Conservation (phyloP, 2,797 vertebrate species). For the Heterohyrax brucei region DNA sequence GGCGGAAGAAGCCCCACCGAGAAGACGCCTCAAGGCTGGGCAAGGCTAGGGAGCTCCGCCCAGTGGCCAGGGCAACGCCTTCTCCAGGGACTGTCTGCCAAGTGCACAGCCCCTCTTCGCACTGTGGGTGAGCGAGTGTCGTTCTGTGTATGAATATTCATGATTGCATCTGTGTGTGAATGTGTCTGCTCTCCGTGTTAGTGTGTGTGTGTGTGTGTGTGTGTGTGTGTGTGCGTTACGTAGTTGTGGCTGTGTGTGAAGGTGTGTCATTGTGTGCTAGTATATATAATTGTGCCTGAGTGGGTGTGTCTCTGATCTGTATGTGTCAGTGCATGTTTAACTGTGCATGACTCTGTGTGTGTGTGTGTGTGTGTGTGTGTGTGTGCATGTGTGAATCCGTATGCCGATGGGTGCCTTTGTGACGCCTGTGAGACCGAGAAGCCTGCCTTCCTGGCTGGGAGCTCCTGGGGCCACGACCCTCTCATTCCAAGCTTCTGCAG, state of each 20-base stretch:
- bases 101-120: neutral
- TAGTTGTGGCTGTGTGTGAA: neutral
- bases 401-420: neutral
- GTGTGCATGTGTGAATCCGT: neutral
- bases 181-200: neutral
- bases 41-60: neutral
- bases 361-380: neutral
- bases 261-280: neutral
- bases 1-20: neutral
- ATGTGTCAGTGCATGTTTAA: too few species aligned
- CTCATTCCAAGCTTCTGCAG: neutral
- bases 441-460: neutral
- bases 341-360: too few species aligned
- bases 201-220: neutral
- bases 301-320: neutral
- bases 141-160: neutral
- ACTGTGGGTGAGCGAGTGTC: neutral
- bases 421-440: neutral
- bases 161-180: neutral
- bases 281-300: neutral
- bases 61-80: neutral
- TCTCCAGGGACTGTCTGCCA: neutral
- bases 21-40: neutral
- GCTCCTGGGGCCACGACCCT: neutral
- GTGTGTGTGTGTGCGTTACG: neutral